Conservation (phyloP, 1,140 invertebrate species). For the Diuraphis noxia region DNA sequence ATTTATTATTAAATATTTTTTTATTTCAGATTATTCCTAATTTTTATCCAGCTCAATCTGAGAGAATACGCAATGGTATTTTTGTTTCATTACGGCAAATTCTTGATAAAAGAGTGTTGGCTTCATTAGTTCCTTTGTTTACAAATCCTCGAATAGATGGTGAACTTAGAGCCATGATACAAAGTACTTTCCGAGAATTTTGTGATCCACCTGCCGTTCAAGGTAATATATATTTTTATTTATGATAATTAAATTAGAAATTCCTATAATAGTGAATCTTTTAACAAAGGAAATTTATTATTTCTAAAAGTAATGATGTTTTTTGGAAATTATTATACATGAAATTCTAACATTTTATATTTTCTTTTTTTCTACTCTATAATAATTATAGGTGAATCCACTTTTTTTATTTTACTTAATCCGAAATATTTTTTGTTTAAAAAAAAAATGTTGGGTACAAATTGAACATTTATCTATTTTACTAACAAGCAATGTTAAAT, state of each 20-base stretch:
- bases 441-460: neutral
- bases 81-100: constrained; percentile 91
- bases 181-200: constrained; percentile 91
- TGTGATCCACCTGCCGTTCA: constrained; percentile 66
- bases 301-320: neutral
- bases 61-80: constrained; percentile 86
- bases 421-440: neutral
- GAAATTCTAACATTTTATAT: neutral
- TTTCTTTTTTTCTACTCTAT: neutral
- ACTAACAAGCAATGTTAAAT: neutral
- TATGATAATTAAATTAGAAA: neutral
- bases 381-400: neutral
- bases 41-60: constrained; percentile 82
- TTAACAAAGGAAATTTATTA: neutral
- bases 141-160: constrained; percentile 90
- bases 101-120: constrained; percentile 89
- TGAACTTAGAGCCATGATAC: constrained; percentile 81
- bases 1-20: neutral
- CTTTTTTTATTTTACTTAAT: neutral
- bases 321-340: neutral
- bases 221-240: constrained; percentile 8
- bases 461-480: neutral
- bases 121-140: constrained; percentile 86
- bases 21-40: constrained; percentile 84
- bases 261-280: neutral